Evolutionary conservation across 2,888 invertebrate species (phyloP).

Genomic region (Dolomedes plantarius): DNA sequence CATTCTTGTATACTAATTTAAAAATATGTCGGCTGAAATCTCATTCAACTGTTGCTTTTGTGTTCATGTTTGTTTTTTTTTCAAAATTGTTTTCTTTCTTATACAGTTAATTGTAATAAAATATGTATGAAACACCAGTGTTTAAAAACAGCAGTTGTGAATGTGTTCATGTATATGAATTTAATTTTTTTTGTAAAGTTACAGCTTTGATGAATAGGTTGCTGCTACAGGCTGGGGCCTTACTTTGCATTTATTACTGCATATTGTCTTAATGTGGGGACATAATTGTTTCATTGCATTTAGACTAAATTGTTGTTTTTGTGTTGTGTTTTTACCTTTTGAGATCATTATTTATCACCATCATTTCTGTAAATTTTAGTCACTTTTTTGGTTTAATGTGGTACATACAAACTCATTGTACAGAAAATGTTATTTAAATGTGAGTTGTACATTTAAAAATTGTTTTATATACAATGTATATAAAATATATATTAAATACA

Average conservation of each 20-base stretch:
- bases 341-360: constrained; percentile 8
- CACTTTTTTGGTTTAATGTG: constrained; percentile 1
- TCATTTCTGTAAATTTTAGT: constrained; percentile 17
- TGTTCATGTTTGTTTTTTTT: too few relatives aligned
- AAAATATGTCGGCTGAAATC: too few relatives aligned
- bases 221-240: neutral
- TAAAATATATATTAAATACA: constrained; percentile 23
- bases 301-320: neutral
- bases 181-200: neutral
- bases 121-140: too few relatives aligned
- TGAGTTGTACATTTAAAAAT: constrained; percentile 54
- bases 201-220: neutral
- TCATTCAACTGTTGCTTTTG: too few relatives aligned
- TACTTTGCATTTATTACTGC: constrained; percentile 8
- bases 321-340: neutral
- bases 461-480: constrained; percentile 47
- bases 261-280: neutral
- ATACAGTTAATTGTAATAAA: too few relatives aligned
- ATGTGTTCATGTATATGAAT: too few relatives aligned
- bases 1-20: too few relatives aligned
- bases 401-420: constrained; percentile 27
- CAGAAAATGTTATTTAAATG: constrained; percentile 65
- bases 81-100: too few relatives aligned
- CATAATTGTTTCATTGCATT: neutral
- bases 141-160: too few relatives aligned